phyloP scores from a whole-genome alignment of 1,140 invertebrate genomes.

The Ephestia elutella region DNA sequence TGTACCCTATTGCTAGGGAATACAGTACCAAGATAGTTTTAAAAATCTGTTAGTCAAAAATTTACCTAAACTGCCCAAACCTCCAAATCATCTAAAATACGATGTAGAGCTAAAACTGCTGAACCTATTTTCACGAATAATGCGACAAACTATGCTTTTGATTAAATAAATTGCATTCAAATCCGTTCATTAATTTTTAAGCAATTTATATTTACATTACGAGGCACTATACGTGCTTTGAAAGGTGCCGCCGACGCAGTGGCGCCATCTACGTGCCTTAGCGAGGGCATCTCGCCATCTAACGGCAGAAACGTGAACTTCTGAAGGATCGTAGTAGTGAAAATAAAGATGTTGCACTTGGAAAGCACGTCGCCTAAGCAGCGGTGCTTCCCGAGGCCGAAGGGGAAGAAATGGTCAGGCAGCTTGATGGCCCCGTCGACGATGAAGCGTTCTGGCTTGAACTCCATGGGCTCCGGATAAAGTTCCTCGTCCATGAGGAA shows the following conservation, averaged over 20 bases:
- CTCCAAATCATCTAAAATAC: too few relatives aligned
- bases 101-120: too few relatives aligned
- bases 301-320: conserved; percentile 81
- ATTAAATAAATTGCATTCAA: too few relatives aligned
- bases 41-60: too few relatives aligned
- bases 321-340: conserved; percentile 86
- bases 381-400: conserved; percentile 84
- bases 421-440: conserved; percentile 79
- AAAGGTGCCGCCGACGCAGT: conserved; percentile 83
- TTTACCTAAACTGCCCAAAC: too few relatives aligned
- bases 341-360: conserved; percentile 89
- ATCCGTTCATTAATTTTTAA: too few relatives aligned
- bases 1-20: too few relatives aligned
- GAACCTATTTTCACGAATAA: too few relatives aligned
- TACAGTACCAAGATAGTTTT: too few relatives aligned
- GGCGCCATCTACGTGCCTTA: conserved; percentile 81
- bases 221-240: conserved; percentile 77
- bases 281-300: conserved; percentile 79
- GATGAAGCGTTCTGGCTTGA: conserved; percentile 86
- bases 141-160: too few relatives aligned
- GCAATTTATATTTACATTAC: conserved; percentile 26
- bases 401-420: conserved; percentile 84
- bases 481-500: conserved; percentile 81
- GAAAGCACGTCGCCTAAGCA: conserved; percentile 61
- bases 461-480: conserved; percentile 83